Evolutionary conservation across 2,888 invertebrate genomes (phyloP).

Genomic region (Zaprionus lineosus): DNA sequence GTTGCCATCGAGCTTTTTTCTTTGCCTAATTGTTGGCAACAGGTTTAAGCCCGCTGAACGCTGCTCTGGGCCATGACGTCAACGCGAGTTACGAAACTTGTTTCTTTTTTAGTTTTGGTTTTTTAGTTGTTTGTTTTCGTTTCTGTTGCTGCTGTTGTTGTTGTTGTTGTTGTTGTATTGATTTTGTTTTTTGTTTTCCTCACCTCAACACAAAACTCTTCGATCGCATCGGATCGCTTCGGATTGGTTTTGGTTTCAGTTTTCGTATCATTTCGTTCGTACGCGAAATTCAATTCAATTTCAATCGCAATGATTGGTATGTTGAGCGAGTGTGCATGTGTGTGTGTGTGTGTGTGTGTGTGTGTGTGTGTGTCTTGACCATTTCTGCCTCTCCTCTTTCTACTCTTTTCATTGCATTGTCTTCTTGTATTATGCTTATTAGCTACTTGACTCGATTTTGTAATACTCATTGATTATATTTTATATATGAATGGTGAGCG

Average conservation of each 20-base stretch:
- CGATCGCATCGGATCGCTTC: conserved; percentile 18
- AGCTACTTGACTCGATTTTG: conserved; percentile 56
- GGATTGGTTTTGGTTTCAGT: conserved; percentile 43
- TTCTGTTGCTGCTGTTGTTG: conserved; percentile 36
- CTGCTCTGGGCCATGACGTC: conserved; percentile 71
- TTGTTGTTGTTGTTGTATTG: conserved; percentile 31
- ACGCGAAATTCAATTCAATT: conserved; percentile 74
- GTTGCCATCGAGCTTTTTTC: conserved; percentile 47
- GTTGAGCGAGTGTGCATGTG: too few species aligned
- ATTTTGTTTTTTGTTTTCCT: conserved; percentile 26
- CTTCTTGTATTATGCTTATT: conserved; percentile 55
- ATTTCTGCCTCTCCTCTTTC: conserved; percentile 23
- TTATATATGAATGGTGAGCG: too few species aligned
- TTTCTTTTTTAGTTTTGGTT: conserved; percentile 62
- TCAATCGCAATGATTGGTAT: conserved; percentile 66
- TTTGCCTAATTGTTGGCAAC: conserved; percentile 76
- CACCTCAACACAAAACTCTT: conserved; percentile 8
- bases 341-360: conserved; percentile 29
- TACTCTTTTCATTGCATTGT: conserved; percentile 49
- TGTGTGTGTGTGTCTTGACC: conserved; percentile 38
- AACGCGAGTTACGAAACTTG: conserved; percentile 79
- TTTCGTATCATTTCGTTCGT: conserved; percentile 41
- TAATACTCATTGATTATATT: conserved; percentile 44
- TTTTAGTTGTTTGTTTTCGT: conserved; percentile 33
- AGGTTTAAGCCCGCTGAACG: conserved; percentile 56